Evolutionary conservation across 1,140 invertebrate species (phyloP), one percentile per base, ranked within the genome.

Genomic region (Brachionus koreanus): DNA sequence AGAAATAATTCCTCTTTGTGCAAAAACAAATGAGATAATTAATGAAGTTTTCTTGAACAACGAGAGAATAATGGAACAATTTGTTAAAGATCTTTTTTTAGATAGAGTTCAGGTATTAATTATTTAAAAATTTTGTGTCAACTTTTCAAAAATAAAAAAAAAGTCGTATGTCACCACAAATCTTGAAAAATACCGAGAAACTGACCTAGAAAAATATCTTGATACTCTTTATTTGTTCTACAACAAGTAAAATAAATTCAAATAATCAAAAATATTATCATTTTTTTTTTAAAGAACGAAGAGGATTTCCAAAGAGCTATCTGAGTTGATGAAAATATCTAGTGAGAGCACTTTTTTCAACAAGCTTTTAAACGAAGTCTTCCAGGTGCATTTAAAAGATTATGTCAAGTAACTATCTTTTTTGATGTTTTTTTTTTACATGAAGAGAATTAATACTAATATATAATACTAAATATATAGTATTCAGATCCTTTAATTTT

Each of bases 51-150:
- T 99, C 86, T 92, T 92, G n/a, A 97, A 96, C 89, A 95, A 96
- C 0, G 94, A 97, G 84, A 94, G 96, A 91, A 95, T 99, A 0
- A 98, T 98, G 95, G 93, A 93, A 43, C 98, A 98, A 89, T 97
- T 98, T 90, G 93, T 98, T 37, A 89, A 98, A 1, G 97, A 97
- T 86, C 95, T 99, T 82, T 99, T 96, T 88, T 94, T 97, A 85
- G 89, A 94, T 5, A 95, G 96, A 87, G 89, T 98, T 43, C 93
- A 92, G 88, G 91, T 91, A 86, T 84, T 83, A 63, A 72, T 83
- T 19, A 49, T 76, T 43, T 6, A 23, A 61, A 83, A 35, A 33
- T 35, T 83, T 49, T 33, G 12, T 83, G 39, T 52, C 1, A 33
- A 3, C 29, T 49, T 84, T 43, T 5, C 43, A 2, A 46, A 46